phyloP scores from a whole-genome alignment of 1,140 invertebrate genomes.

The Maniola jurtina region DNA sequence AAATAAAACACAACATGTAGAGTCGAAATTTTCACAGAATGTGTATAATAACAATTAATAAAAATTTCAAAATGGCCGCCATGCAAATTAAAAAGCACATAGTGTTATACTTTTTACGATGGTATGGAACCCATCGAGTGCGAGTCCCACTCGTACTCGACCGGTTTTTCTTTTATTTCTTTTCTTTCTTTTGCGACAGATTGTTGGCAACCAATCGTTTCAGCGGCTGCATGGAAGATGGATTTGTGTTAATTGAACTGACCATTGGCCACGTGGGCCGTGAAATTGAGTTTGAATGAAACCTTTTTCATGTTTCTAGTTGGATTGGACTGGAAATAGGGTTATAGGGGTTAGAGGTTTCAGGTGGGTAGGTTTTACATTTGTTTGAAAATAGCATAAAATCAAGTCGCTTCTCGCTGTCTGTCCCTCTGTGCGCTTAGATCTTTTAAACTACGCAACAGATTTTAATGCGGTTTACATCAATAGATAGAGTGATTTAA shows the following conservation, averaged over 20 bases:
- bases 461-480: no score
- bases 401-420: no score
- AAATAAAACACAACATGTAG: no score
- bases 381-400: background rate
- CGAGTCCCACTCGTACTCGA: no score
- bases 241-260: constrained; percentile 30
- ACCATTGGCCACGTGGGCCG: constrained; percentile 10
- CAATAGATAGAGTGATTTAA: no score
- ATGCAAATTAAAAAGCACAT: no score
- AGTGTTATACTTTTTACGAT: no score
- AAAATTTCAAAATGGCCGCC: no score
- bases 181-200: constrained; percentile 14
- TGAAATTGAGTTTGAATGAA: constrained; percentile 18
- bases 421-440: background rate
- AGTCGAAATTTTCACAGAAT: no score
- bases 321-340: background rate
- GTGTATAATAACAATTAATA: no score
- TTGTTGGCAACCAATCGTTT: constrained; percentile 8
- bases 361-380: background rate
- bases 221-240: constrained; percentile 14
- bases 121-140: no score
- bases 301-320: constrained; percentile 5
- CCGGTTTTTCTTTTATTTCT: background rate
- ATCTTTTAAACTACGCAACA: no score
- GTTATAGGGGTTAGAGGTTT: background rate